Evolutionary conservation across 1,140 invertebrate species (phyloP), one percentile per base, ranked within the genome.

Genomic region (Oreohelix idahoensis): DNA sequence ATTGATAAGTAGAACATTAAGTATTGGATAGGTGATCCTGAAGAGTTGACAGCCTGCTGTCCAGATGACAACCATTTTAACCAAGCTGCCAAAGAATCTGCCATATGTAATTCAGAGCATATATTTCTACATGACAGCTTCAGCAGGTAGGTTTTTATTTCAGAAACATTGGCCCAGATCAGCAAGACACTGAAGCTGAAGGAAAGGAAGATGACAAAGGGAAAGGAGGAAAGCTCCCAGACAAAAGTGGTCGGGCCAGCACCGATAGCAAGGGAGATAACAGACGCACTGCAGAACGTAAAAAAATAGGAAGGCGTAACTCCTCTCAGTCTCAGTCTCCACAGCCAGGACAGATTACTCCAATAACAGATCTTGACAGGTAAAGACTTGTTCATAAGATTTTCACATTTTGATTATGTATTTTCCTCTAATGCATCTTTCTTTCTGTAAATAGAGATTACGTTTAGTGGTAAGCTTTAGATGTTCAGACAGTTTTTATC

Each of bases 331-430:
- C 87, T 23, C 51, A 86, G 0, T 89, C 90, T 36, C 90, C 92
- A 38, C 89, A 90, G 13, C 89, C 88, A 66, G 91, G 90, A 23
- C 87, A 88, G 20, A 82, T 84, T 38, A 90, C 91, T 0, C 91
- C 92, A n/a, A 85, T 86, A 29, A 91, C 90, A 17, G 92, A 92
- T 81, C 84, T 85, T 32, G 92, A 92, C 80, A n/a, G 53, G 53
- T 58, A 58, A 58, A 58, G 17, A 58, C 8, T 58, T 58, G 1
- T 58, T 23, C 26, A 58, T 17, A 49, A 49, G n/a, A 45, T 15
- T 8, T 8, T 45, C 42, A 15, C 15, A 45, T 45, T 45, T 45
- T 8, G 42, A 45, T 45, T 45, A 45, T 45, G 42, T 45, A 8
- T 45, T 15, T 45, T 5, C 15, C 42, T 45, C 15, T 45, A 5